phyloP scores from a whole-genome alignment of 2,113 vertebrate species.

The Zosterops lateralis region DNA sequence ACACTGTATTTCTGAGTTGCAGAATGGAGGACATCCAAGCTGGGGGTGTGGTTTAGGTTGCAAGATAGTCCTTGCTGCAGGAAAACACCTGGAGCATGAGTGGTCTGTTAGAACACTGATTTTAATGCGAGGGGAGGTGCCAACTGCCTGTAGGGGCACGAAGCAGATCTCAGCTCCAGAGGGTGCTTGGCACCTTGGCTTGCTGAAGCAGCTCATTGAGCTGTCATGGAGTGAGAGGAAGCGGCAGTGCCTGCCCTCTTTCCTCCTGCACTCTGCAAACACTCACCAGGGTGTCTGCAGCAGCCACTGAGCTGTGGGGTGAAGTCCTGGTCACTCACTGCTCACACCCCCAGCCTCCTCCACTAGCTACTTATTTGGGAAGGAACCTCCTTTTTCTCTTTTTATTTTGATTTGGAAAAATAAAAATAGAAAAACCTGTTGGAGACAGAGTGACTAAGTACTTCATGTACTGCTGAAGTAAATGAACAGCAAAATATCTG shows the following conservation, averaged over 20 bases:
- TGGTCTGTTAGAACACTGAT: not conserved
- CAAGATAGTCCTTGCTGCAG: not conserved
- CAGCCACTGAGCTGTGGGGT: not conserved
- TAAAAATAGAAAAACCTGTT: not conserved
- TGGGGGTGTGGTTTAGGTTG: not conserved
- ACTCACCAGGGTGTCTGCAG: not conserved
- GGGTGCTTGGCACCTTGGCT: not conserved
- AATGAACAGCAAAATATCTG: slow-evolving; percentile 28
- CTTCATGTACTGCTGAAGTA: slow-evolving; percentile 10
- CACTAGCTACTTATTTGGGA: not conserved
- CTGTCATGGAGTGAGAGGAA: not conserved
- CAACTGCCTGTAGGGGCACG: not conserved
- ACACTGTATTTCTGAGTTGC: not conserved
- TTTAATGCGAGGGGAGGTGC: not conserved
- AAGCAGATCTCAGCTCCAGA: not conserved
- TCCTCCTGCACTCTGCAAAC: not conserved
- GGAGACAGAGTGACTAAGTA: not conserved
- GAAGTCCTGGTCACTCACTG: not conserved
- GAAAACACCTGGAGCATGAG: not conserved
- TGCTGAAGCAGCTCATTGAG: not conserved
- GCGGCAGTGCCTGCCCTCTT: not conserved
- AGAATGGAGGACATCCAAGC: not conserved
- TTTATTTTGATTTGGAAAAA: not conserved
- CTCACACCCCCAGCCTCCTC: not conserved
- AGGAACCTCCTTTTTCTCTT: not conserved